Base-by-base conservation (phyloP, 2,797 vertebrate genomes). In the Gadopsis marmoratus region DNA sequence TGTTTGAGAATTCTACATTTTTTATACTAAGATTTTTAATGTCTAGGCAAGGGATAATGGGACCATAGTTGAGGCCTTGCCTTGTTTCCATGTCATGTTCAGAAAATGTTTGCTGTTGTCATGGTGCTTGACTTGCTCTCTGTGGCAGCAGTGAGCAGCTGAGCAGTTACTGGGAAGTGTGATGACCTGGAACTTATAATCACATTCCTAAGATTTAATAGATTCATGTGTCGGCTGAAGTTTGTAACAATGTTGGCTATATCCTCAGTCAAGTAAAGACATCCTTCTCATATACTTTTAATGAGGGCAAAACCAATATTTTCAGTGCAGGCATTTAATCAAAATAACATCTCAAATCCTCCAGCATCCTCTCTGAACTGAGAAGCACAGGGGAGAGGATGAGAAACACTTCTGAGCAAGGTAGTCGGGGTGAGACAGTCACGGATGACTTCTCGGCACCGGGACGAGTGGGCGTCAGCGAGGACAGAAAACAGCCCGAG, bases 81-180 rank as follows among this genome's bases (percentile, higher is more conserved):
- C 33, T 73, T 84, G 35, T 62, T 78, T 69, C 7, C 60, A 33
- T 58, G 69, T 79, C 66, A 81, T 78, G 53, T 81, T 89, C 59
- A 56, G 76, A 64, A 83, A 81, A 69, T 93, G 86, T 94, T 94
- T 93, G 81, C 74, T 86, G 92, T 95, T 95, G 95, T 92, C 93
- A 96, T 85, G 94, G 88, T 68, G 90, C 76, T 59, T 60, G 45
- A 69, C 79, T 72, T 80, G 31, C 64, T 71, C 66, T 62, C 26
- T 50, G 80, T 74, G 66, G 70, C 58, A 81, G 62, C 55, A 62
- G 59, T 71, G 39, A 59, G 51, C 41, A 55, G 60, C 72, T 50
- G 43, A 59, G 50, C 39, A 53, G 60, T 74, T 50, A 69, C 33
- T 43, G 82, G 56, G 62, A 86, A 83, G 61, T 66, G 48, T 78